These are phyloP conservation scores for Helicoverpa zea DNA, from an alignment of 1,140 invertebrate species.

Conservation along the genomic window DNA sequence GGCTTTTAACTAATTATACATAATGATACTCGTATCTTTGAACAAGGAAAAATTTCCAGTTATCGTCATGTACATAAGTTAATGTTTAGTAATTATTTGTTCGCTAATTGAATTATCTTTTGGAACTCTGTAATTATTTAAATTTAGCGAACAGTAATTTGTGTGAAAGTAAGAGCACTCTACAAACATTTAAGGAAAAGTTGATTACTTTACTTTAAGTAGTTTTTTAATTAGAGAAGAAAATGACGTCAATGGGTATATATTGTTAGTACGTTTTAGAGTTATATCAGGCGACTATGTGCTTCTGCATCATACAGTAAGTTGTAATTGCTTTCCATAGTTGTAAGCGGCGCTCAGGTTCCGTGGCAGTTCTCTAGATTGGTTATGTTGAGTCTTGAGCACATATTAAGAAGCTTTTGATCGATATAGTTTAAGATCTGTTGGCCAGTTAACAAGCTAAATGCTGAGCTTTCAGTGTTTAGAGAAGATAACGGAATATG, in stretches of 20 bases:
- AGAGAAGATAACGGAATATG: background rate
- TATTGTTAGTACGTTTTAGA: background rate
- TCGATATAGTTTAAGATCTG: conserved; percentile 1
- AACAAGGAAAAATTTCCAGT: conserved; percentile 26
- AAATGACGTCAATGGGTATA: background rate
- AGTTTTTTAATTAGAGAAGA: conserved; percentile 8
- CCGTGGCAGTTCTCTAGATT: conserved; percentile 12
- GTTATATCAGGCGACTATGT: background rate
- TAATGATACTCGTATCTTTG: conserved; percentile 21
- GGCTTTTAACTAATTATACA: conserved; percentile 42
- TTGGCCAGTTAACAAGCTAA: conserved; percentile 23
- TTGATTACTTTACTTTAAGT: conserved; percentile 25
- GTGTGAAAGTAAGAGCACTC: conserved; percentile 23
- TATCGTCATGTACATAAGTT: conserved; percentile 17
- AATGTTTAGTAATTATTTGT: conserved; percentile 26
- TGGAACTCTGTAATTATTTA: conserved; percentile 30
- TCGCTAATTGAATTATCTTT: conserved; percentile 40
- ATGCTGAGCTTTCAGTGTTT: background rate
- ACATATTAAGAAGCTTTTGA: conserved; percentile 12
- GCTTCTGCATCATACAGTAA: conserved; percentile 4
- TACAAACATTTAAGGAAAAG: conserved; percentile 12
- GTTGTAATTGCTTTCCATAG: conserved; percentile 33
- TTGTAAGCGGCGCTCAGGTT: conserved; percentile 8
- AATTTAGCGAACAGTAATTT: conserved; percentile 19
- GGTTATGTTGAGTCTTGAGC: conserved; percentile 1